Evolutionary conservation across 2,888 invertebrate species (phyloP).

Genomic region (Tortricodes alternella): DNA sequence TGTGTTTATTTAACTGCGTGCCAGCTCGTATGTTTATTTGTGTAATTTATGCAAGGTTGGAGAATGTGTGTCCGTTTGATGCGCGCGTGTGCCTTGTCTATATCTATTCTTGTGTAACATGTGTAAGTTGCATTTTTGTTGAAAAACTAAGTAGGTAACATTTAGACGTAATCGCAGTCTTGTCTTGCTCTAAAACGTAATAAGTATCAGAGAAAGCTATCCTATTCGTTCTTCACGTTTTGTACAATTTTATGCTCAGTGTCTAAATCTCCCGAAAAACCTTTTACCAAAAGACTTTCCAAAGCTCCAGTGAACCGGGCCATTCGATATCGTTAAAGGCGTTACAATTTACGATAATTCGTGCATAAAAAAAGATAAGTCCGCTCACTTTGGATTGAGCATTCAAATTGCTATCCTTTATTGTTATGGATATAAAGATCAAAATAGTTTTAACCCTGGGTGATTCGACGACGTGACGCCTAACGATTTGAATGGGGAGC

Average conservation of each 20-base stretch:
- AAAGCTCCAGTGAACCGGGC: constrained; percentile 21
- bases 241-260: constrained; percentile 15
- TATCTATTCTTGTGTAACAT: too few relatives aligned
- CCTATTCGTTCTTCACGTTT: constrained; percentile 9
- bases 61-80: constrained; percentile 8
- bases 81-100: constrained; percentile 3
- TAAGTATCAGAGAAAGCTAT: neutral
- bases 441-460: neutral
- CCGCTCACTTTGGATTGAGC: constrained; percentile 14
- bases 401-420: constrained; percentile 10
- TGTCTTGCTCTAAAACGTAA: neutral
- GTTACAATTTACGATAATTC: constrained; percentile 30
- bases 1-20: constrained; percentile 21
- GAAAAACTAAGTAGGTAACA: neutral
- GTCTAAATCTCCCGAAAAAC: constrained; percentile 19
- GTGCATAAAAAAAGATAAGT: constrained; percentile 30
- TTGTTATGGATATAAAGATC: neutral
- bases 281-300: constrained; percentile 27
- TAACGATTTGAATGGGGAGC: constrained; percentile 12
- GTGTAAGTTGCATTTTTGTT: constrained; percentile 6
- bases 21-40: constrained; percentile 15
- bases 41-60: constrained; percentile 25
- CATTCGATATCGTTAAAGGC: constrained; percentile 29
- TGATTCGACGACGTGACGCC: constrained; percentile 1
- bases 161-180: neutral